A percentile compares a stretch with the other conserved stretches of the same genome.
Conservation (phyloP, 2,888 invertebrate genomes). For the Thumatha senex region DNA sequence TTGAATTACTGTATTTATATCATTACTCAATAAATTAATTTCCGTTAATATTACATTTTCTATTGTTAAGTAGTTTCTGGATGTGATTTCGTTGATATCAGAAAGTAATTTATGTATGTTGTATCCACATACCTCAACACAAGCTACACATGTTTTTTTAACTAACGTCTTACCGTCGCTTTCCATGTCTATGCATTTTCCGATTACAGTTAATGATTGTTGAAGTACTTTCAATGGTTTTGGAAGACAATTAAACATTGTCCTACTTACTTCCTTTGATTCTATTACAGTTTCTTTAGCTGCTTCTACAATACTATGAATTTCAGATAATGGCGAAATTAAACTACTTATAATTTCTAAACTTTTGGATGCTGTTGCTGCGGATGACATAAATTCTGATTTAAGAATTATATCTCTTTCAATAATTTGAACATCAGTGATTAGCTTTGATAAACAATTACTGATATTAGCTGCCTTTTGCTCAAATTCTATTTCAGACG, state of each 20-base stretch:
- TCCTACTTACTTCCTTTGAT: slow-evolving; percentile 66
- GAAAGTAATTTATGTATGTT: slow-evolving; percentile 82
- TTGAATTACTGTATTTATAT: slow-evolving; percentile 76
- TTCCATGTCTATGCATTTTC: slow-evolving; percentile 87
- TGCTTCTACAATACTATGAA: slow-evolving; percentile 84
- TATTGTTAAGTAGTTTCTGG: slow-evolving; percentile 66
- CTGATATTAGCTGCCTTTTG: slow-evolving; percentile 49
- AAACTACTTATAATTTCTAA: slow-evolving; percentile 86
- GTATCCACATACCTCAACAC: slow-evolving; percentile 84
- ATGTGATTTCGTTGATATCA: slow-evolving; percentile 69
- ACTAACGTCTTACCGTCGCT: slow-evolving; percentile 86
- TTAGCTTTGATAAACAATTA: slow-evolving; percentile 70
- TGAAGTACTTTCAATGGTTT: slow-evolving; percentile 85
- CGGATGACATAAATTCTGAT: slow-evolving; percentile 86
- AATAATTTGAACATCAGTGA: slow-evolving; percentile 83
- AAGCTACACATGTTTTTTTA: slow-evolving; percentile 86
- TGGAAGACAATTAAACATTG: slow-evolving; percentile 82
- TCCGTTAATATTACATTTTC: slow-evolving; percentile 66
- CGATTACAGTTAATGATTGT: slow-evolving; percentile 85
- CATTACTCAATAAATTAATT: slow-evolving; percentile 70
- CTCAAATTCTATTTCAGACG: slow-evolving; percentile 54
- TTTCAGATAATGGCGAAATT: slow-evolving; percentile 84
- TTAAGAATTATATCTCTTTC: slow-evolving; percentile 86
- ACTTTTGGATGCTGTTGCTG: slow-evolving; percentile 86
- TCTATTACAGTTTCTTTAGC: slow-evolving; percentile 71